phyloP scores from a whole-genome alignment of 2,888 invertebrate genomes.

The Steinernema carpocapsae region DNA sequence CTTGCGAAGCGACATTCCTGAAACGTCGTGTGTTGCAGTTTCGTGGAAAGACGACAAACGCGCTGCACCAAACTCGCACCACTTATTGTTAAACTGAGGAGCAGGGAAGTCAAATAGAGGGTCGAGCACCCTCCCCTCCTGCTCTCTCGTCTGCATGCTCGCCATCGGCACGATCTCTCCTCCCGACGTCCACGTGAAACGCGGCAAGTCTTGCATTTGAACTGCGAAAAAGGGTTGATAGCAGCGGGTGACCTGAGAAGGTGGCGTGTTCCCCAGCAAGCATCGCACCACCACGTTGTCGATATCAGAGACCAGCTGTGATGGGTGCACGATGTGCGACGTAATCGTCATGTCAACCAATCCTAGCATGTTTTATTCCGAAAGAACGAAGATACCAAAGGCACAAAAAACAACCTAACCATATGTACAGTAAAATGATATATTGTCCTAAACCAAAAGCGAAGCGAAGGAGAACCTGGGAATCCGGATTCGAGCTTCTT shows the following conservation, averaged over 20 bases:
- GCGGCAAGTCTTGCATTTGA: conserved; percentile 15
- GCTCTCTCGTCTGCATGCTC: no score
- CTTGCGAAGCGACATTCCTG: no score
- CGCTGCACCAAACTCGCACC: no score
- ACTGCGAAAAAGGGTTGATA: conserved; percentile 23
- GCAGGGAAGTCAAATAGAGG: no score
- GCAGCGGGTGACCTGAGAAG: conserved; percentile 6
- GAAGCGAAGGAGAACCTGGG: neutral
- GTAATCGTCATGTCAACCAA: neutral
- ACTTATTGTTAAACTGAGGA: no score
- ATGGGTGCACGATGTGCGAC: neutral
- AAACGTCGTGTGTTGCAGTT: no score
- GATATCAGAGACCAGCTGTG: conserved; percentile 31
- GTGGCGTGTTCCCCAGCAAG: conserved; percentile 21
- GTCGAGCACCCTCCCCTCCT: no score
- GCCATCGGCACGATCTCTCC: neutral
- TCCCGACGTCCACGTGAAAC: neutral
- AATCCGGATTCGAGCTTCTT: neutral
- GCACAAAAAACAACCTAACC: neutral
- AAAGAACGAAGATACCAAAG: neutral
- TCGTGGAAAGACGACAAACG: no score
- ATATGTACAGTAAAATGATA: neutral
- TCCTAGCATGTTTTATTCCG: conserved; percentile 2
- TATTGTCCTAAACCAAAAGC: neutral
- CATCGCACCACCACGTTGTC: conserved; percentile 30